Conservation (phyloP, 1,140 invertebrate species). For the Whitmania pigra region DNA sequence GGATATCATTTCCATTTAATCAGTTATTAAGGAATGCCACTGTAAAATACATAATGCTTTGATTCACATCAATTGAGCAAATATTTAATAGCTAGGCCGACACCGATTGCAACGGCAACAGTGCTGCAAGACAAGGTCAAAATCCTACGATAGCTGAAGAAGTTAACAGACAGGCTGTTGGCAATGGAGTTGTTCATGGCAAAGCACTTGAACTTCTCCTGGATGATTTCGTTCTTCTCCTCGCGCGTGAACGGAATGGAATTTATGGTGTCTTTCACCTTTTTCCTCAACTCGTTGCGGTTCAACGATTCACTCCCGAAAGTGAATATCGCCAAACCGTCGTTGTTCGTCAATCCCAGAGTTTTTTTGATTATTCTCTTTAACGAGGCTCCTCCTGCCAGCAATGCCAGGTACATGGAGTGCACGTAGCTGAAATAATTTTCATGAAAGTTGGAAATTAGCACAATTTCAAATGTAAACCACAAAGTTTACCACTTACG, state of each 20-base stretch:
- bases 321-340: constrained; percentile 20
- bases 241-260: constrained; percentile 1
- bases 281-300: constrained; percentile 10
- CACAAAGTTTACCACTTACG: neutral
- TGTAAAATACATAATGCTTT: too few species aligned
- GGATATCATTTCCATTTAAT: too few species aligned
- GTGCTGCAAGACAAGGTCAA: neutral
- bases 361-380: constrained; percentile 22
- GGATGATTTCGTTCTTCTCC: constrained; percentile 18
- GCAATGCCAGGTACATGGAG: constrained; percentile 25
- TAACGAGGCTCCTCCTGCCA: constrained; percentile 20
- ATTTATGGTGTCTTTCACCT: constrained; percentile 14
- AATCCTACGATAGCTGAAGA: neutral
- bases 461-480: neutral
- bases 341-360: constrained; percentile 16
- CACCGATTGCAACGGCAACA: neutral
- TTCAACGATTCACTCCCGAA: constrained; percentile 7
- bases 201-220: constrained; percentile 18
- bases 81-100: too few species aligned
- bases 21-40: too few species aligned
- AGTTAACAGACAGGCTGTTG: constrained; percentile 8
- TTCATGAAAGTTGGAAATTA: neutral
- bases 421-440: constrained; percentile 21
- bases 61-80: too few species aligned
- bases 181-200: constrained; percentile 23